Conservation (phyloP, 2,888 invertebrate species). For the Nebria brevicollis region DNA sequence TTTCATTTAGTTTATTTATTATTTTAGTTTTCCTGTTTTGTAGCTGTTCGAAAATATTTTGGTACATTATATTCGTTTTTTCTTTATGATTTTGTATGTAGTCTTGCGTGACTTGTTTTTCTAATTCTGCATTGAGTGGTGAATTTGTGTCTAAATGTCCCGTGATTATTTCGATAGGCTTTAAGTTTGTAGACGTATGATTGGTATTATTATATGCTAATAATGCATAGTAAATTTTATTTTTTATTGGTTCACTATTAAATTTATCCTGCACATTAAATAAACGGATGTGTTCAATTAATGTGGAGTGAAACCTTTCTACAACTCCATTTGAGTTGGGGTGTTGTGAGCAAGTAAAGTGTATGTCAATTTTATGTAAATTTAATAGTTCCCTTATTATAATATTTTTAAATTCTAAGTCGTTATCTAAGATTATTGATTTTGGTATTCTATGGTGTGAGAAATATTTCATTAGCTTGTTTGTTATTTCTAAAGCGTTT, state of each 20-base stretch:
- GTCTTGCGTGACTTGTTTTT: slow-evolving; percentile 39
- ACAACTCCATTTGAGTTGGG: slow-evolving; percentile 49
- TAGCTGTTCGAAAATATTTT: no score
- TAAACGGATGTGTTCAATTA: slow-evolving; percentile 47
- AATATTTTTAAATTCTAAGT: no score
- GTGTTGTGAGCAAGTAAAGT: slow-evolving; percentile 48
- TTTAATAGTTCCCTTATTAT: no score
- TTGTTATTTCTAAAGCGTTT: no score
- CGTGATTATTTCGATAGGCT: slow-evolving; percentile 46
- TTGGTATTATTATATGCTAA: slow-evolving; percentile 47
- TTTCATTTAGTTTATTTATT: no score
- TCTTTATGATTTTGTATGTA: slow-evolving; percentile 42
- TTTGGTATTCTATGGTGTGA: no score
- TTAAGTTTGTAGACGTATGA: slow-evolving; percentile 47
- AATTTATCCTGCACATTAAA: slow-evolving; percentile 36
- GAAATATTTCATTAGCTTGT: no score
- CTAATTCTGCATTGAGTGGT: slow-evolving; percentile 44
- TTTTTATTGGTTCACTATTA: slow-evolving; percentile 32
- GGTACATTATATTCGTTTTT: no score
- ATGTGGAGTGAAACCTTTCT: slow-evolving; percentile 50
- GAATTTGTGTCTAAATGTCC: slow-evolving; percentile 45
- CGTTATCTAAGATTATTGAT: no score
- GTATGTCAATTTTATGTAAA: slow-evolving; percentile 50
- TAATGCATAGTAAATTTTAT: slow-evolving; percentile 40
- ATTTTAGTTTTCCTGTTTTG: no score